These are phyloP conservation scores for Lampris incognitus DNA, from an alignment of 2,113 vertebrate genomes.

Conservation along the genomic window DNA sequence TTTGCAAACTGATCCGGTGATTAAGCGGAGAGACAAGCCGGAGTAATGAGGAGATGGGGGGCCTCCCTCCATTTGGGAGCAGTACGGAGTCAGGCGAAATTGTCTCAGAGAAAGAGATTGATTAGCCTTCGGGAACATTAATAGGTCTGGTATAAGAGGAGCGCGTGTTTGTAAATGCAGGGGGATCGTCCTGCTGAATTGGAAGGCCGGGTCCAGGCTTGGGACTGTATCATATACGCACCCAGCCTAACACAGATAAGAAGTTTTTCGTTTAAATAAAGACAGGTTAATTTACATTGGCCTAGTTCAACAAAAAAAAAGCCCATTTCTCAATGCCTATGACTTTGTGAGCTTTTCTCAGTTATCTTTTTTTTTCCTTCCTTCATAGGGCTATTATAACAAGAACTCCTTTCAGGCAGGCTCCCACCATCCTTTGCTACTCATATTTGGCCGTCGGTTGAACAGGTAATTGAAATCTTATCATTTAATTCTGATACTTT, in stretches of 20 bases:
- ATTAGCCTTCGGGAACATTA: slow-evolving; percentile 38
- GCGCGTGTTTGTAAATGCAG: neutral
- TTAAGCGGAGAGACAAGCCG: slow-evolving; percentile 71
- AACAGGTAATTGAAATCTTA: slow-evolving; percentile 75
- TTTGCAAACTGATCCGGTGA: slow-evolving; percentile 77
- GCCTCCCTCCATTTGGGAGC: slow-evolving; percentile 50
- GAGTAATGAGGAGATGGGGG: slow-evolving; percentile 81
- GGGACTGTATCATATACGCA: slow-evolving; percentile 31
- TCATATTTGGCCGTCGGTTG: slow-evolving; percentile 48
- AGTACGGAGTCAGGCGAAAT: slow-evolving; percentile 6
- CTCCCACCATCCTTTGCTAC: slow-evolving; percentile 36
- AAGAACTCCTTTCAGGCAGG: slow-evolving; percentile 24
- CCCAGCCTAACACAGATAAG: slow-evolving; percentile 35
- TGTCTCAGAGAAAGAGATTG: slow-evolving; percentile 4
- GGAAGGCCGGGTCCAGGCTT: too few relatives aligned
- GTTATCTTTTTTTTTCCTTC: slow-evolving; percentile 38
- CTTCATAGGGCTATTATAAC: slow-evolving; percentile 56
- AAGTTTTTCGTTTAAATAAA: slow-evolving; percentile 22
- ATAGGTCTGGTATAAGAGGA: neutral
- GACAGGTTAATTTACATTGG: slow-evolving; percentile 26
- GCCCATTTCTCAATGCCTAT: too few relatives aligned
- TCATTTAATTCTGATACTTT: slow-evolving; percentile 71
- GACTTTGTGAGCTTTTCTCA: slow-evolving; percentile 37
- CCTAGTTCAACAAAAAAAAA: slow-evolving; percentile 26
- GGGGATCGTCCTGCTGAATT: neutral